phyloP scores from a whole-genome alignment of 2,888 invertebrate genomes.

The Molanna angustata region DNA sequence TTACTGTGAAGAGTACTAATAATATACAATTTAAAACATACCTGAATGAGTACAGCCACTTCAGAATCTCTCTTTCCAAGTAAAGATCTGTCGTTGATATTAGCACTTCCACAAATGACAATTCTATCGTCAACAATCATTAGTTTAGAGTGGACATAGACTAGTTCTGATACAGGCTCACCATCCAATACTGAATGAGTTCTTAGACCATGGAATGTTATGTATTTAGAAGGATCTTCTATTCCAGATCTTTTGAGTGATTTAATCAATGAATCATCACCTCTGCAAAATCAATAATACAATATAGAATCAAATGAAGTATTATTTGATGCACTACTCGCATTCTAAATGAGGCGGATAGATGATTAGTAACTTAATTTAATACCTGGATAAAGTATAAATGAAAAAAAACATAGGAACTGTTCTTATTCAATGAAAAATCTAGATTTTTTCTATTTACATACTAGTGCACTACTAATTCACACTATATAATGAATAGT shows the following conservation, averaged over 20 bases:
- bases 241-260: constrained; percentile 76
- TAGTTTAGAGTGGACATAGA: constrained; percentile 97
- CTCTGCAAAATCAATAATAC: constrained; percentile 66
- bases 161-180: constrained; percentile 84
- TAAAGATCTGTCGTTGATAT: constrained; percentile 96
- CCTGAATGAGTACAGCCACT: constrained; percentile 85
- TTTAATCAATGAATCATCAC: constrained; percentile 78
- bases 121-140: constrained; percentile 90
- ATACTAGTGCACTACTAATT: too few species aligned
- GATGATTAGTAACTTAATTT: neutral
- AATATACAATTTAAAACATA: too few species aligned
- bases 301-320: too few species aligned
- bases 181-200: constrained; percentile 76
- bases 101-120: constrained; percentile 95
- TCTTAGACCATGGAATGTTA: constrained; percentile 88
- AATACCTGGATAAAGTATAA: too few species aligned
- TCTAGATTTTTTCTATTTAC: too few species aligned
- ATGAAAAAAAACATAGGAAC: too few species aligned
- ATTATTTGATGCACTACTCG: neutral
- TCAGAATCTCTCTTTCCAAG: constrained; percentile 94
- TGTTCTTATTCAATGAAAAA: too few species aligned
- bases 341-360: neutral
- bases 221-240: constrained; percentile 77
- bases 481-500: too few species aligned
- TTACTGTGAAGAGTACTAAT: neutral